These are phyloP conservation scores for Leptopilina clavipes DNA, from an alignment of 1,140 invertebrate genomes.

Conservation along the genomic window DNA sequence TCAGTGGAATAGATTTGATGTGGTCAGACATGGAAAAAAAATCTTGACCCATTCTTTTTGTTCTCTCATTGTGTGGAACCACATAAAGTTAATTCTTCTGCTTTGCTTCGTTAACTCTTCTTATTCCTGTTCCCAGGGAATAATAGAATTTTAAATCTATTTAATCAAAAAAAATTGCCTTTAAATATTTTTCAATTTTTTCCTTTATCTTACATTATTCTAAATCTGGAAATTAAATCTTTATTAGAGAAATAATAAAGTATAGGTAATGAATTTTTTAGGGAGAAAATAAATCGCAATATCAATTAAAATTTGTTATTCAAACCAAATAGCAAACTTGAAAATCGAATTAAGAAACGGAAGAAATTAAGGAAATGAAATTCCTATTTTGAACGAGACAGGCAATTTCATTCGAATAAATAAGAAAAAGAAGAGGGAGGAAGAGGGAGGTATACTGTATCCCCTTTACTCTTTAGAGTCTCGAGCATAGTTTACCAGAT, in stretches of 20 bases:
- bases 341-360: neutral
- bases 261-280: no score
- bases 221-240: no score
- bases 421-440: neutral
- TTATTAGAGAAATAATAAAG: no score
- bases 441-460: neutral
- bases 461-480: neutral
- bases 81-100: neutral
- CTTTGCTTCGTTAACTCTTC: neutral
- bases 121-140: neutral
- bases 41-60: constrained; percentile 4
- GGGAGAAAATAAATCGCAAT: no score
- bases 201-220: no score
- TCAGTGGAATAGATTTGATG: neutral
- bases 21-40: constrained; percentile 12
- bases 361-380: neutral
- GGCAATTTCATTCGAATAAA: neutral
- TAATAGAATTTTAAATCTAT: neutral
- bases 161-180: no score
- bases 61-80: neutral
- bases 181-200: no score
- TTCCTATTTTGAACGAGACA: neutral
- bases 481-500: constrained; percentile 1
- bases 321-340: neutral
- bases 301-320: no score